Conservation (phyloP, 2,888 invertebrate species). For the Meghimatium bilineatum region DNA sequence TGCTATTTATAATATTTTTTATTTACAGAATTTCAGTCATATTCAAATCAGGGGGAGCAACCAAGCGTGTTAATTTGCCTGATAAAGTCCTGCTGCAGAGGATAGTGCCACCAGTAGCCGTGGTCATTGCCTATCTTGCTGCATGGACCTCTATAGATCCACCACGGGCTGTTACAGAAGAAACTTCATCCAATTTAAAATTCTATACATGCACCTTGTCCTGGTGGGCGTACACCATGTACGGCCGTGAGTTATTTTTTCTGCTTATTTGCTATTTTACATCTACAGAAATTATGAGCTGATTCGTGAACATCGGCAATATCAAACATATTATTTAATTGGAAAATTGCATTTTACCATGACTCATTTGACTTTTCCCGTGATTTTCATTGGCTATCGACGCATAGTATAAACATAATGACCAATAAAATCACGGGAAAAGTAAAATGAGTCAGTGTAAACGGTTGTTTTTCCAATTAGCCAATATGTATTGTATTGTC, state of each 20-base stretch:
- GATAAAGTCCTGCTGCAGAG: slow-evolving; percentile 94
- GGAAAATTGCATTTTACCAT: too few relatives aligned
- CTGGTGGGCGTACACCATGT: slow-evolving; percentile 96
- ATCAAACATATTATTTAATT: too few relatives aligned
- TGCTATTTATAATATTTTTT: neutral
- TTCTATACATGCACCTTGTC: slow-evolving; percentile 93
- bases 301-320: too few relatives aligned
- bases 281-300: too few relatives aligned
- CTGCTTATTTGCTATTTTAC: too few relatives aligned
- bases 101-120: slow-evolving; percentile 93
- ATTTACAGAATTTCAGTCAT: slow-evolving; percentile 47
- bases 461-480: too few relatives aligned
- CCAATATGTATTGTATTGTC: too few relatives aligned
- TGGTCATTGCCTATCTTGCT: slow-evolving; percentile 90
- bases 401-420: too few relatives aligned
- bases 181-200: slow-evolving; percentile 82
- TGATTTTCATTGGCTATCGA: too few relatives aligned
- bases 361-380: too few relatives aligned
- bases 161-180: slow-evolving; percentile 56
- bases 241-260: slow-evolving; percentile 83
- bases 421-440: too few relatives aligned
- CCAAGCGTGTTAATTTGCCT: slow-evolving; percentile 85
- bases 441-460: too few relatives aligned
- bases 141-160: slow-evolving; percentile 87
- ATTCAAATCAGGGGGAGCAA: slow-evolving; percentile 46